Evolutionary conservation across 1,140 invertebrate species (phyloP).

Genomic region (Chironomus tepperi): DNA sequence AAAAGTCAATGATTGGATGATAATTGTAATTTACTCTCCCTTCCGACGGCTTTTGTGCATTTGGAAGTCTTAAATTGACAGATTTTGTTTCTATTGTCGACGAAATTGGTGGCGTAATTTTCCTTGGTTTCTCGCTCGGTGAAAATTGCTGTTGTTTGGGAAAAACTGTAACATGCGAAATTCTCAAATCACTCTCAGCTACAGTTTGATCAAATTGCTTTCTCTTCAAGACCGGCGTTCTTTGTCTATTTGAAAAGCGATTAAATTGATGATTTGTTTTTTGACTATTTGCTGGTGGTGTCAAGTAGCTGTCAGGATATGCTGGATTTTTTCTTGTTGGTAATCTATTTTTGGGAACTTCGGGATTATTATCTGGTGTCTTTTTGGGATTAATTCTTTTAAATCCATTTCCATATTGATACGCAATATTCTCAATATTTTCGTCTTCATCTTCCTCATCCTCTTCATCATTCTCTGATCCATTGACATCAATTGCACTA

Average conservation of each 20-base stretch:
- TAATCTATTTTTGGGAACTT: neutral
- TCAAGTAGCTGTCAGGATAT: constrained; percentile 35
- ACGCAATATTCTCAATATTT: constrained; percentile 18
- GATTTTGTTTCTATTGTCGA: neutral
- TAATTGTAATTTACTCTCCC: constrained; percentile 71
- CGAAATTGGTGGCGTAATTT: constrained; percentile 24
- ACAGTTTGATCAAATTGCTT: constrained; percentile 4
- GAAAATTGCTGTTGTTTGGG: neutral
- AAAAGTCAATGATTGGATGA: constrained; percentile 77
- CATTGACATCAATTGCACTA: neutral
- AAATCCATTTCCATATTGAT: constrained; percentile 26
- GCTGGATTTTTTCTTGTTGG: constrained; percentile 24
- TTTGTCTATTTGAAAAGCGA: constrained; percentile 21
- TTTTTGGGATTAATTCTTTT: constrained; percentile 25
- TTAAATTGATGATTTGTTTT: constrained; percentile 29
- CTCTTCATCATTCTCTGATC: constrained; percentile 27
- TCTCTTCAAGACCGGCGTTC: neutral
- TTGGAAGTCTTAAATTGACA: neutral
- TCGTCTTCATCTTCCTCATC: neutral
- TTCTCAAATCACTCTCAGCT: constrained; percentile 15
- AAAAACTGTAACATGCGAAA: constrained; percentile 1
- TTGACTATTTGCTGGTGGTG: constrained; percentile 31
- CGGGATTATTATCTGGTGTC: neutral
- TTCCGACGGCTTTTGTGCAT: constrained; percentile 25
- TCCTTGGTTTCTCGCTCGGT: neutral